Evolutionary conservation across 2,113 vertebrate genomes (phyloP).

Genomic region (Periophthalmus modestus): DNA sequence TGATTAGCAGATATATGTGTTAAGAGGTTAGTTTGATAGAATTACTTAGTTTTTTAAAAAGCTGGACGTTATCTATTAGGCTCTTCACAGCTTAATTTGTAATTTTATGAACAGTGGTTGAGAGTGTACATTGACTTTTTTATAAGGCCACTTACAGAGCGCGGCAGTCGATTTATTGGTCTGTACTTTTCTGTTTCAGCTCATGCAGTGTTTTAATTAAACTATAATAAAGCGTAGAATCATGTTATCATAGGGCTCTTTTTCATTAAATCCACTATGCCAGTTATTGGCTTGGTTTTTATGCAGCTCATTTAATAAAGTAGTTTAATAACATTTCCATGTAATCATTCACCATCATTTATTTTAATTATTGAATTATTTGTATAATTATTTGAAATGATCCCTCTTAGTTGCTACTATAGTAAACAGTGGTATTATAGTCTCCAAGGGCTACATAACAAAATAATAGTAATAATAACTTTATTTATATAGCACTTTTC

Average conservation of each 20-base stretch:
- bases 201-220: conserved; percentile 5
- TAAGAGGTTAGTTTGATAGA: neutral
- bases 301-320: neutral
- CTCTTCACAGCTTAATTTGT: neutral
- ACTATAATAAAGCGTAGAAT: neutral
- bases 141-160: conserved; percentile 7
- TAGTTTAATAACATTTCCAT: neutral
- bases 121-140: neutral
- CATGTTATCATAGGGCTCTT: neutral
- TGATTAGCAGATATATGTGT: neutral
- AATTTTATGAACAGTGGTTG: neutral
- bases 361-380: neutral
- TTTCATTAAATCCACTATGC: neutral
- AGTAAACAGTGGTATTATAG: no score
- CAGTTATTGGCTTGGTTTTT: neutral
- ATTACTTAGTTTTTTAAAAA: neutral
- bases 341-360: neutral
- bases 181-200: neutral
- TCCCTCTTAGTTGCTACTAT: neutral
- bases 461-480: no score
- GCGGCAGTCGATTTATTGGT: neutral
- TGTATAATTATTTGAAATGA: neutral
- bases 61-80: neutral
- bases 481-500: no score
- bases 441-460: no score